Percentiles rank a stretch among this genome's conserved stretches.
phyloP scores from a whole-genome alignment of 2,797 vertebrate genomes.

The Scyliorhinus canicula region DNA sequence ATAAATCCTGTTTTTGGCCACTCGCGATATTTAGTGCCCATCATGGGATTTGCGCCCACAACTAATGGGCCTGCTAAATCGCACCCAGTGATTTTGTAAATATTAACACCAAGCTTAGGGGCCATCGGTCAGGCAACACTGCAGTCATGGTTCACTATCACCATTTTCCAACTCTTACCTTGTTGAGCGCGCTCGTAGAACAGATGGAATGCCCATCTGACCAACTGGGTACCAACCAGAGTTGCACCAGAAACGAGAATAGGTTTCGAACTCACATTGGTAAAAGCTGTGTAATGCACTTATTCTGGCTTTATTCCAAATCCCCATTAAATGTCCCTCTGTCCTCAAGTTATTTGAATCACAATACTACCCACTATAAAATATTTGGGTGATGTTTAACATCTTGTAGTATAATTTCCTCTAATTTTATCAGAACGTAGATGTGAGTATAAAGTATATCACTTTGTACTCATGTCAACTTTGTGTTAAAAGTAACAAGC shows the following conservation, averaged over 20 bases:
- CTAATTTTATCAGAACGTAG: conserved; percentile 4
- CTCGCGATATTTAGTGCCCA: no score
- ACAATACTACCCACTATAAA: neutral
- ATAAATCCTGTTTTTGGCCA: no score
- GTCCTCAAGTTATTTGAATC: neutral
- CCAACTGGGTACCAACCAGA: neutral
- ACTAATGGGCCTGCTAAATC: no score
- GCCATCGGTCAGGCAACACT: neutral
- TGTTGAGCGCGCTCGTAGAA: neutral
- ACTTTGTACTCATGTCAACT: neutral
- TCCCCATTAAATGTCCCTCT: neutral
- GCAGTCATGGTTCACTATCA: neutral
- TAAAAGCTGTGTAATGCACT: neutral
- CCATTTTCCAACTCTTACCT: neutral
- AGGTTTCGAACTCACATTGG: neutral
- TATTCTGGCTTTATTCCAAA: neutral
- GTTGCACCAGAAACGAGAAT: neutral
- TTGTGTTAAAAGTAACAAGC: neutral
- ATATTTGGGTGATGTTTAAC: neutral
- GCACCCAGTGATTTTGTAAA: neutral
- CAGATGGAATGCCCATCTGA: neutral
- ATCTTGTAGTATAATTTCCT: conserved; percentile 5
- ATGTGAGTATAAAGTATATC: neutral
- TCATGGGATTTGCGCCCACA: no score
- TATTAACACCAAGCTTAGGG: neutral